Percentiles rank a stretch among this genome's conserved stretches.
Evolutionary conservation across 2,113 vertebrate genomes (phyloP).

Genomic region (Nematolebias whitei): DNA sequence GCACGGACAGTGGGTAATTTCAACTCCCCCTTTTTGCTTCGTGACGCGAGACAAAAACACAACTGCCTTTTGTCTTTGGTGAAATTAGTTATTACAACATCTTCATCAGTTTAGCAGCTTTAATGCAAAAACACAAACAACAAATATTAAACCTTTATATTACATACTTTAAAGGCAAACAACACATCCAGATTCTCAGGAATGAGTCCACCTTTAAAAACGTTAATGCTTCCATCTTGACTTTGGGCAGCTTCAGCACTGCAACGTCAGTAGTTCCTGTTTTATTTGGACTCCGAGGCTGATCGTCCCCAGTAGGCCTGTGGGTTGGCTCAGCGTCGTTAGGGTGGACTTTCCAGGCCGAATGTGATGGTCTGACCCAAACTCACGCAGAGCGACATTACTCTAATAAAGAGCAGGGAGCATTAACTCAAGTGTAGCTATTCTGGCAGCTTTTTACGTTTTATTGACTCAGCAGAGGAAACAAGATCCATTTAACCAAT

Average conservation of each 20-base stretch:
- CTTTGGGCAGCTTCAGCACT: background rate
- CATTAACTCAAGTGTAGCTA: conserved; percentile 25
- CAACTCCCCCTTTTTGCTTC: no score
- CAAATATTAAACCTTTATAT: no score
- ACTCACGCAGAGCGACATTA: conserved; percentile 17
- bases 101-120: no score
- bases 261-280: background rate
- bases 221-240: no score
- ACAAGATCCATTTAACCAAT: conserved; percentile 42
- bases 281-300: conserved; percentile 15
- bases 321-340: conserved; percentile 18
- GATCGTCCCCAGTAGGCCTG: conserved; percentile 13
- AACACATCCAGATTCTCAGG: no score
- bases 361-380: conserved; percentile 17
- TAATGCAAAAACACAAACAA: no score
- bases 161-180: no score
- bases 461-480: conserved; percentile 51
- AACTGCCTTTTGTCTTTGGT: no score
- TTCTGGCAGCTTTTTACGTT: conserved; percentile 20
- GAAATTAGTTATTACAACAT: no score
- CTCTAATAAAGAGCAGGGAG: conserved; percentile 26
- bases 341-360: background rate
- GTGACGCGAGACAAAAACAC: no score
- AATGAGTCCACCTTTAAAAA: background rate
- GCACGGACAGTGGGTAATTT: no score